Percentiles rank a stretch among this genome's conserved stretches.
Conservation (phyloP, 2,888 invertebrate species). For the Arrhopalites spinosus region DNA sequence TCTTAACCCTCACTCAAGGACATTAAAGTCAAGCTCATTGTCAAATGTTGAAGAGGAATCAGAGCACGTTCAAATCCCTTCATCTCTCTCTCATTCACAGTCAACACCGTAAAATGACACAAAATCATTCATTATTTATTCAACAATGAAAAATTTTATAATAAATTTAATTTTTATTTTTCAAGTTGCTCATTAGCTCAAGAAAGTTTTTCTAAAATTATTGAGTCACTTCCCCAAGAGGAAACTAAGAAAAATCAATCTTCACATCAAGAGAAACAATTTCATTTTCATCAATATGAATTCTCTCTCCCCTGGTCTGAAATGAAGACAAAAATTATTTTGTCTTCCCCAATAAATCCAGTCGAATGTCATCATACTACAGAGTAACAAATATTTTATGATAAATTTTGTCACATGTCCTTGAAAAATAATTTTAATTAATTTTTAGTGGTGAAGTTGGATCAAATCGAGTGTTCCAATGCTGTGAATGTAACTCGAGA, state of each 20-base stretch:
- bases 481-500: conserved; percentile 5
- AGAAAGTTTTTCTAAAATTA: not conserved
- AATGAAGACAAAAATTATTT: not conserved
- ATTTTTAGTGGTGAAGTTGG: not conserved
- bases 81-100: not conserved
- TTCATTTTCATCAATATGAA: not conserved
- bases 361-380: not conserved
- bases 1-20: not conserved
- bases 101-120: not conserved
- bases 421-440: not conserved
- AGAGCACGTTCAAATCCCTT: not conserved
- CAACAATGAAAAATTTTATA: no score
- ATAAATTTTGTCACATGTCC: not conserved
- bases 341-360: not conserved
- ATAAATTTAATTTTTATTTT: no score
- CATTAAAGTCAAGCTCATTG: no score
- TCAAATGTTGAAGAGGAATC: no score
- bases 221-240: not conserved
- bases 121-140: no score
- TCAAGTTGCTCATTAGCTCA: no score
- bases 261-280: not conserved
- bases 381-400: not conserved
- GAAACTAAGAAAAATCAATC: not conserved
- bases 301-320: not conserved
- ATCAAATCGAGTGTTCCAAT: not conserved